phyloP scores from a whole-genome alignment of 1,140 invertebrate genomes.

The Bombus balteatus region DNA sequence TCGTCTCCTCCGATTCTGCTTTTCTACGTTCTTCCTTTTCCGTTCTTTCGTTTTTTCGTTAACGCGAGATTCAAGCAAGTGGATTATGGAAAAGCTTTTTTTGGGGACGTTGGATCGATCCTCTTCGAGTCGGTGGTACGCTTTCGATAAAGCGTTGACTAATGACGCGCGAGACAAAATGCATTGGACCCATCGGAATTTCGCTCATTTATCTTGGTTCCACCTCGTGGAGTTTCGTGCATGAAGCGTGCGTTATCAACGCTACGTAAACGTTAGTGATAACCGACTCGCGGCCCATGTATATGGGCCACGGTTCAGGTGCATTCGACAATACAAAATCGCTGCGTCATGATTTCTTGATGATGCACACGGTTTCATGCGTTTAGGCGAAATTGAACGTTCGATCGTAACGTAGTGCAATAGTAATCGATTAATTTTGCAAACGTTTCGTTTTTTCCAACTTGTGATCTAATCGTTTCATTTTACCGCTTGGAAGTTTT shows the following conservation, averaged over 20 bases:
- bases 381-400: neutral
- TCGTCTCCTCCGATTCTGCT: neutral
- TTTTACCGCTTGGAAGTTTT: neutral
- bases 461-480: neutral
- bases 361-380: neutral
- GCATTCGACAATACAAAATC: slow-evolving; percentile 23
- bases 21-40: neutral
- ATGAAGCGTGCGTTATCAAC: slow-evolving; percentile 41
- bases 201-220: slow-evolving; percentile 43
- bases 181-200: slow-evolving; percentile 31
- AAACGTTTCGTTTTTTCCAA: neutral
- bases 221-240: slow-evolving; percentile 43
- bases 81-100: neutral
- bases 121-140: neutral
- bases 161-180: slow-evolving; percentile 37
- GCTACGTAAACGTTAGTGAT: slow-evolving; percentile 35
- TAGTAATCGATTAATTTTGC: neutral
- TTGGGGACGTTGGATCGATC: neutral
- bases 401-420: neutral
- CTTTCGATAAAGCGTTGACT: slow-evolving; percentile 40
- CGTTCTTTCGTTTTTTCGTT: neutral
- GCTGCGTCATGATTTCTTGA: slow-evolving; percentile 9
- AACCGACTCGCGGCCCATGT: slow-evolving; percentile 8
- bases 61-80: neutral
- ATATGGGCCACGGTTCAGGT: slow-evolving; percentile 3